Percentiles rank a stretch among this genome's conserved stretches.
Evolutionary conservation across 1,140 invertebrate species (phyloP).

Genomic region (Rhizoglyphus robini): DNA sequence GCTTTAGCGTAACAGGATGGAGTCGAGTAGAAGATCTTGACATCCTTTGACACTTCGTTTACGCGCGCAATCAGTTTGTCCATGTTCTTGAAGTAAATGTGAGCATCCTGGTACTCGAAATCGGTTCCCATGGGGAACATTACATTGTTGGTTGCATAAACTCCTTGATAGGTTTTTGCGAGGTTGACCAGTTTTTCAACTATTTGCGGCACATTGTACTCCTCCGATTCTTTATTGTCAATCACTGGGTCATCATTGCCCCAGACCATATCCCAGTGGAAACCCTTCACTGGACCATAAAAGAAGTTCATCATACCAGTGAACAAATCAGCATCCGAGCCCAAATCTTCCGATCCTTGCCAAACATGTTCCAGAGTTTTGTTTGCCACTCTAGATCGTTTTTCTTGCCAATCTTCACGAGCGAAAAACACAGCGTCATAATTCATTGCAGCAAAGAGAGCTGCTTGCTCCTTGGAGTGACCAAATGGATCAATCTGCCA

Average conservation of each 20-base stretch:
- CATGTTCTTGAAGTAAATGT: constrained; percentile 68
- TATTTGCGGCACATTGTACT: constrained; percentile 19
- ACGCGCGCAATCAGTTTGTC: constrained; percentile 61
- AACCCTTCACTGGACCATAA: constrained; percentile 6
- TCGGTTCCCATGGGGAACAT: constrained; percentile 23
- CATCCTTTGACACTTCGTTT: constrained; percentile 33
- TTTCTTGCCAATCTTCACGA: constrained; percentile 32
- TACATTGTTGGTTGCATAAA: constrained; percentile 21
- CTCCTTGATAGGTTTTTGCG: background rate
- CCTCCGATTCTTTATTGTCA: constrained; percentile 14
- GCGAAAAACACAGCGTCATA: constrained; percentile 22
- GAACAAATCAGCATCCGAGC: constrained; percentile 15
- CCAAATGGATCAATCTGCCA: constrained; percentile 59
- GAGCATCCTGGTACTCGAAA: constrained; percentile 38
- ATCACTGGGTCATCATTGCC: constrained; percentile 14
- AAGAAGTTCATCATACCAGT: constrained; percentile 10
- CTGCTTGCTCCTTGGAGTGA: constrained; percentile 51
- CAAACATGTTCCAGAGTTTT: constrained; percentile 23
- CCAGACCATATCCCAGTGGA: background rate
- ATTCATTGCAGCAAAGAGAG: constrained; percentile 40
- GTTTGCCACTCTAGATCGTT: background rate
- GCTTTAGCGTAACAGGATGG: constrained; percentile 57
- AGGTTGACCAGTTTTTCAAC: constrained; percentile 6
- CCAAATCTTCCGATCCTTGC: constrained; percentile 18
- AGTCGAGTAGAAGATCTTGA: constrained; percentile 61